Evolutionary conservation across 1,140 invertebrate genomes (phyloP), one percentile per base, ranked within the genome.

Genomic region (Apis dorsata): DNA sequence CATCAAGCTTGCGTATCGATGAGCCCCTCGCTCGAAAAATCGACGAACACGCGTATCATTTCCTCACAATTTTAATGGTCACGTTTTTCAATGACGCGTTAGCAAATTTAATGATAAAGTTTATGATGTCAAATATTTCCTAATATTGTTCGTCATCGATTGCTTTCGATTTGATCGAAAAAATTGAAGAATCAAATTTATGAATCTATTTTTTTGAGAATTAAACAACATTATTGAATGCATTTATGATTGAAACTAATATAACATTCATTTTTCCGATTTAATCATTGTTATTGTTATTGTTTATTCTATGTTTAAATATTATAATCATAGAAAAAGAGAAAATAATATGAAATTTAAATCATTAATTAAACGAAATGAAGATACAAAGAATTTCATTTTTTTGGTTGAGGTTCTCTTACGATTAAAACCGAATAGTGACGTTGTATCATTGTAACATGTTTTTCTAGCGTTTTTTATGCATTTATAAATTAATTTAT

Each of bases 1-100:
- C 69, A 53, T 13, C 19, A 12, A 15, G 11, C 17, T 13, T 24
- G 70, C 77, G 63, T 21, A n/a, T 13, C 63, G 63, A 79, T 68
- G 76, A 88, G 76, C 63, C 76, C 79, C 69, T 65, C 59, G 79
- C 13, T 44, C 34, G 34, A 12, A 60, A 88, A 85, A 82, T 82
- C 69, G 57, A 34, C 78, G 66, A 57, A 21, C 24, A 51, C 53
- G 19, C 55, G 24, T 68, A 57, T 28, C 15, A 69, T 21, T n/a
- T 77, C 55, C 55, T 28, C 59, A 24, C 53, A 51, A 73, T 72
- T 72, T 71, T 34, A 51, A 75, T 62, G 13, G 34, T 63, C 59
- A 13, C 28, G 19, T 12, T 34, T 44, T 68, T 44, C 73, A 51
- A 62, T 44, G 21, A 75, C 59, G 15, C 9, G 10, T n/a, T 34